Conservation (phyloP, 2,888 invertebrate species). For the Escarpia spicata region DNA sequence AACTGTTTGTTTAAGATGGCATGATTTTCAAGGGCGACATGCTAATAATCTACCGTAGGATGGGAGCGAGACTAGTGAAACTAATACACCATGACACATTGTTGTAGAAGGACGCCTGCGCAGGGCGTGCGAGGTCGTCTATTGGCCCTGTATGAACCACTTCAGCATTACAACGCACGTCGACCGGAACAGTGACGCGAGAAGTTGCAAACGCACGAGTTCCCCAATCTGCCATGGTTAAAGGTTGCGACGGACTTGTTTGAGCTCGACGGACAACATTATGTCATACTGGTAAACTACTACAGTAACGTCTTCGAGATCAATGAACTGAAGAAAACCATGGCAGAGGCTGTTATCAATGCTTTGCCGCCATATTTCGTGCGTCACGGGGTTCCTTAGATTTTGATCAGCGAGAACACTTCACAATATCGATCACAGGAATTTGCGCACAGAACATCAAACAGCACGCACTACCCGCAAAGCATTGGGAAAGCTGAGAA, state of each 20-base stretch:
- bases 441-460: too few species aligned
- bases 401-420: too few species aligned
- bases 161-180: neutral
- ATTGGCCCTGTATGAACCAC: neutral
- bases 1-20: too few species aligned
- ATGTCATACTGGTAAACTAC: neutral
- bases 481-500: too few species aligned
- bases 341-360: neutral
- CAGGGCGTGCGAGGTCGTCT: neutral
- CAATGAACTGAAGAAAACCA: neutral
- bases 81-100: neutral
- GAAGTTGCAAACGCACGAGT: too few species aligned
- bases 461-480: too few species aligned
- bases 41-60: too few species aligned
- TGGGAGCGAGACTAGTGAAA: neutral
- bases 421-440: too few species aligned
- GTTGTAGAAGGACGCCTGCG: neutral
- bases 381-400: too few species aligned
- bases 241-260: neutral
- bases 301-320: neutral
- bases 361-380: neutral
- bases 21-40: too few species aligned
- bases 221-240: too few species aligned
- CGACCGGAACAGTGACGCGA: neutral
- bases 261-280: neutral